A percentile compares a stretch with the other conserved stretches of the same genome.
phyloP scores from a whole-genome alignment of 1,140 invertebrate genomes.

The Anoplophora glabripennis region DNA sequence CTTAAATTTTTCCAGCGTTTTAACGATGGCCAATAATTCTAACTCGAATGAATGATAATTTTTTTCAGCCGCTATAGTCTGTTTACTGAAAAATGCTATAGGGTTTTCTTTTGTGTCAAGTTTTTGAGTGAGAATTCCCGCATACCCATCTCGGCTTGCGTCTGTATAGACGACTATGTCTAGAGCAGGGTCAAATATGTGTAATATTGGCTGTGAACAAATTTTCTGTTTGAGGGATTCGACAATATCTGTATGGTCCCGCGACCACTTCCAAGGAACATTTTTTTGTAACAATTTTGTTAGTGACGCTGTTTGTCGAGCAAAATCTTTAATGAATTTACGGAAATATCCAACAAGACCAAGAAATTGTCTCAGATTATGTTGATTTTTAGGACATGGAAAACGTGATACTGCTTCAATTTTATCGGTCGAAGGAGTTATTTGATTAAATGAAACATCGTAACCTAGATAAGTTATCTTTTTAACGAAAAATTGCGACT shows the following conservation, averaged over 20 bases:
- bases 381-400: not conserved
- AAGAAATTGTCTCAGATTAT: conserved; percentile 4
- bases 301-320: not conserved
- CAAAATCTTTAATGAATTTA: conserved; percentile 8
- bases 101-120: not conserved
- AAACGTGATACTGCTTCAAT: not conserved
- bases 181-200: not conserved
- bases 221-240: not conserved
- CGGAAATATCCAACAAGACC: not conserved
- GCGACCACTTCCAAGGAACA: not conserved
- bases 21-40: conserved; percentile 10
- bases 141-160: conserved; percentile 7
- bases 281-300: no score
- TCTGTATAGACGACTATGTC: conserved; percentile 1
- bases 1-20: conserved; percentile 4
- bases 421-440: not conserved
- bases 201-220: not conserved
- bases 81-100: conserved; percentile 10
- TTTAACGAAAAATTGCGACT: not conserved
- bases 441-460: not conserved
- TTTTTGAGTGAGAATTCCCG: conserved; percentile 11
- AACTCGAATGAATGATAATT: conserved; percentile 2
- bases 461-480: conserved; percentile 5
- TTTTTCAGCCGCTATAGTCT: not conserved
- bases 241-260: not conserved